These are phyloP conservation scores for Urocyon cinereoargenteus DNA, from an alignment of 2,797 vertebrate species.

Conservation along the genomic window DNA sequence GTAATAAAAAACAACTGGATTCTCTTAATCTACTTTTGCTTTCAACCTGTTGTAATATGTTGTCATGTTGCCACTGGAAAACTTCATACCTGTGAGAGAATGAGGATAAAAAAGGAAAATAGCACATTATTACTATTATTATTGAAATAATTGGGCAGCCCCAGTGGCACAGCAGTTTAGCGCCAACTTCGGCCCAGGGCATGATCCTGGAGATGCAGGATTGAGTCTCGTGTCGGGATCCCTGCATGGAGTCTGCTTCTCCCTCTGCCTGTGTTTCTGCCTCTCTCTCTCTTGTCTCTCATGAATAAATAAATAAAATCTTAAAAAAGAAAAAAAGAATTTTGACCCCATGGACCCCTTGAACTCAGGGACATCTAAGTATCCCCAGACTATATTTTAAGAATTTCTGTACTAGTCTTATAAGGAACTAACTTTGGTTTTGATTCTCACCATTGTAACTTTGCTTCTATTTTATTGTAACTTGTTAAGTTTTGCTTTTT, in stretches of 20 bases:
- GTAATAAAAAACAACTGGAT: background rate
- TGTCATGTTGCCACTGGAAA: background rate
- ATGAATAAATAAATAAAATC: no score
- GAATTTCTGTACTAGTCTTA: background rate
- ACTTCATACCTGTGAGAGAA: background rate
- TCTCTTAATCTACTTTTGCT: conserved; percentile 14
- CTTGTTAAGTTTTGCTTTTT: background rate
- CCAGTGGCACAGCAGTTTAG: no score
- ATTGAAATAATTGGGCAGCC: background rate
- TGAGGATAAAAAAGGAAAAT: background rate
- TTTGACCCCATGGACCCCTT: background rate
- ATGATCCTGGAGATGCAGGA: no score
- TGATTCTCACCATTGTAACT: background rate
- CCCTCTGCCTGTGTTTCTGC: no score
- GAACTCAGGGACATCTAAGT: background rate
- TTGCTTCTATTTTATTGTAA: conserved; percentile 5
- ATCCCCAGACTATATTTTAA: background rate
- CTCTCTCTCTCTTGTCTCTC: no score
- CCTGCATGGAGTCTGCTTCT: no score
- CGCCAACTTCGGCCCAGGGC: no score
- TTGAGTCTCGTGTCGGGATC: no score
- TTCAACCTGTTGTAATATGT: background rate
- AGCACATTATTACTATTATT: background rate
- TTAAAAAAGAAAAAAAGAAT: background rate
- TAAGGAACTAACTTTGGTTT: background rate